Conservation (phyloP, 2,797 vertebrate species). For the Bryconaethiops microstoma region DNA sequence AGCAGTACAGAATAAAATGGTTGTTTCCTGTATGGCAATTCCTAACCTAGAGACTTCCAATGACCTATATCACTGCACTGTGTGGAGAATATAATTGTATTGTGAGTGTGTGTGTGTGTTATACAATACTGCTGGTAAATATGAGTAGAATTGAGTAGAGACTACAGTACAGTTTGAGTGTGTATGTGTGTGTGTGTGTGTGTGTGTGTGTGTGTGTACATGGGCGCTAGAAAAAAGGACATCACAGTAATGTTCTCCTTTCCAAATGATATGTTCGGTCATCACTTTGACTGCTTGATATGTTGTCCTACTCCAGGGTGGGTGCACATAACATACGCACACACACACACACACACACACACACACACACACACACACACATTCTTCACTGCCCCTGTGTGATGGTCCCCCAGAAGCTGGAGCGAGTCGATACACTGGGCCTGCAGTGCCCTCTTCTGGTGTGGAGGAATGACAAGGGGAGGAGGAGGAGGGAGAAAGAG, state of each 20-base stretch:
- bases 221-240: background rate
- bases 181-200: too few relatives aligned
- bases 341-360: slow-evolving; percentile 26
- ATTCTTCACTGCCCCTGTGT: slow-evolving; percentile 27
- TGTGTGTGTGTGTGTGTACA: background rate
- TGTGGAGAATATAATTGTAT: background rate
- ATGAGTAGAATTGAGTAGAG: background rate
- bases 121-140: background rate
- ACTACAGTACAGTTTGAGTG: background rate
- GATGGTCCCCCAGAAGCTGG: slow-evolving; percentile 38
- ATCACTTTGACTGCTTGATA: slow-evolving; percentile 19
- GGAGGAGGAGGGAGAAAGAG: slow-evolving; percentile 49
- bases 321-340: background rate
- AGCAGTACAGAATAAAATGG: slow-evolving; percentile 27
- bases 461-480: slow-evolving; percentile 64
- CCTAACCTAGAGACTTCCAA: slow-evolving; percentile 23
- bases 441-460: slow-evolving; percentile 63
- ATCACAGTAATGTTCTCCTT: background rate
- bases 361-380: slow-evolving; percentile 5
- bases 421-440: slow-evolving; percentile 47
- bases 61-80: slow-evolving; percentile 11
- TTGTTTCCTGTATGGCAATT: slow-evolving; percentile 4
- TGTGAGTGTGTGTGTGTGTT: background rate
- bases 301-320: background rate
- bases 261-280: background rate